Conservation (phyloP, 2,113 vertebrate species). For the Equus quagga region DNA sequence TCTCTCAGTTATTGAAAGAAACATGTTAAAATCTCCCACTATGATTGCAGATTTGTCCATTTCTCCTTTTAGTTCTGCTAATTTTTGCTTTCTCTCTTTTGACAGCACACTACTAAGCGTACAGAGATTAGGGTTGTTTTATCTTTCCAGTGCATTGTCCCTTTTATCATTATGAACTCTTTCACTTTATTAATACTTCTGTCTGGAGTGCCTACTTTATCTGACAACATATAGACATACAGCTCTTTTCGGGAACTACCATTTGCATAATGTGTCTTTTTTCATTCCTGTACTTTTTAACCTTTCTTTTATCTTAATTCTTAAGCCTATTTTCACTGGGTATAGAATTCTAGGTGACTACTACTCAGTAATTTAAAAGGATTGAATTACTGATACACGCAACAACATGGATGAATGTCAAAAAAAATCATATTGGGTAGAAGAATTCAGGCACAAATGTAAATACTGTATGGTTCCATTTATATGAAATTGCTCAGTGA, state of each 20-base stretch:
- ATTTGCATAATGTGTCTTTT: background rate
- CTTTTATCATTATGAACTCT: background rate
- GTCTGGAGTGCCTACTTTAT: background rate
- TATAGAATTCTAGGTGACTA: background rate
- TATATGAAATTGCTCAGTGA: background rate
- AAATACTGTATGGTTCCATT: background rate
- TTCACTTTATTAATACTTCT: background rate
- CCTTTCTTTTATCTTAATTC: background rate
- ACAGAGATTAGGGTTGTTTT: background rate
- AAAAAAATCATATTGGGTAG: background rate
- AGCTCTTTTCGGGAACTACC: background rate
- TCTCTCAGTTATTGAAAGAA: background rate
- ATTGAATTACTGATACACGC: background rate
- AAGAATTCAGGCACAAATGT: background rate
- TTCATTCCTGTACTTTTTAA: background rate
- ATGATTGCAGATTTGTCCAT: background rate
- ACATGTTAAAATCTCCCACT: background rate
- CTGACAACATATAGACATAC: background rate
- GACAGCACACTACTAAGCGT: background rate
- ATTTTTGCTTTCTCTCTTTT: constrained; percentile 29
- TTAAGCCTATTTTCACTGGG: background rate
- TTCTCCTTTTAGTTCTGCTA: constrained; percentile 26
- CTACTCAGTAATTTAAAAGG: constrained; percentile 1
- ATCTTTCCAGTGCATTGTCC: background rate
- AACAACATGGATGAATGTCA: background rate